A percentile compares a stretch with the other conserved stretches of the same genome.
Conservation (phyloP, 2,797 vertebrate genomes). For the Diplodus puntazzo region DNA sequence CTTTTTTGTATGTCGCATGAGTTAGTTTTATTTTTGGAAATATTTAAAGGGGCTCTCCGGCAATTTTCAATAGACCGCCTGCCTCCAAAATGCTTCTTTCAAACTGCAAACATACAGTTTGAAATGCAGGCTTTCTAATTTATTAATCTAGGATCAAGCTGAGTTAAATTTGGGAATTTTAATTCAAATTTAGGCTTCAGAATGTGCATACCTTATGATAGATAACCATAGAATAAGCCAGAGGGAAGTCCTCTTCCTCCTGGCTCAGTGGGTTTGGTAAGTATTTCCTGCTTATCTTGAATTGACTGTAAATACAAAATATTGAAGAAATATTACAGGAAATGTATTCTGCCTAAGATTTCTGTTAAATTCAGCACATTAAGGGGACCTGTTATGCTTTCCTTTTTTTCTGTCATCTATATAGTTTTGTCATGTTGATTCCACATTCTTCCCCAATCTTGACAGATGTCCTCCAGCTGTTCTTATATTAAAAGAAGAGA, state of each 20-base stretch:
- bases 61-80: neutral
- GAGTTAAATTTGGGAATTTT: too few species aligned
- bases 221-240: constrained; percentile 92
- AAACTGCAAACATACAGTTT: neutral
- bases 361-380: neutral
- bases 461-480: too few species aligned
- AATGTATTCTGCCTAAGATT: neutral
- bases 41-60: neutral
- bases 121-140: neutral
- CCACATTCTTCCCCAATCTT: too few species aligned
- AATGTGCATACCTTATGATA: constrained; percentile 89
- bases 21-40: neutral
- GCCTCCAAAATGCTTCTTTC: neutral
- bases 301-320: constrained; percentile 66
- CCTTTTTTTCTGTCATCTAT: too few species aligned
- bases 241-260: constrained; percentile 90
- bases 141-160: neutral
- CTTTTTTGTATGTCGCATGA: neutral
- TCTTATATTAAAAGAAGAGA: too few species aligned
- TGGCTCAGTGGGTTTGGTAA: constrained; percentile 86
- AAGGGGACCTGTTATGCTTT: too few species aligned
- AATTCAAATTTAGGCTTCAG: too few species aligned
- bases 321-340: neutral
- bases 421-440: too few species aligned
- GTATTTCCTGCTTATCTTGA: constrained; percentile 87